phyloP scores from a whole-genome alignment of 53 echinoderm and acorn worm genomes.

The Apostichopus leukothele region DNA sequence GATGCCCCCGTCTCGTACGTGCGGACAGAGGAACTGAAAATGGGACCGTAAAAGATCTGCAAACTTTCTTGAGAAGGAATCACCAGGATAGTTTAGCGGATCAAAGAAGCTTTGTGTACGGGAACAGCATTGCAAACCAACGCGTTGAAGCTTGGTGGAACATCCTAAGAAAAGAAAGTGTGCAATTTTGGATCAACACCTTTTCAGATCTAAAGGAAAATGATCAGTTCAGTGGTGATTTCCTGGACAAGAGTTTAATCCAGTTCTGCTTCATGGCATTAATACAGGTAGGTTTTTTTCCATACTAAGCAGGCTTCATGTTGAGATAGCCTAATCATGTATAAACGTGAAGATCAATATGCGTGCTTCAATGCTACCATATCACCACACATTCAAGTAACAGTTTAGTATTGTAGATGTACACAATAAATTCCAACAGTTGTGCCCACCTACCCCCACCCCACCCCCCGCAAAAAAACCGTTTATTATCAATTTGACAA shows the following conservation, averaged over 20 bases:
- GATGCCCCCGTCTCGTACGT: conserved; percentile 54
- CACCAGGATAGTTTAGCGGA: conserved; percentile 21
- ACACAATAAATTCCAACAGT: too few relatives aligned
- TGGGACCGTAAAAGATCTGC: conserved; percentile 45
- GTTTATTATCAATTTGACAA: too few relatives aligned
- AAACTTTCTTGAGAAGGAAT: conserved; percentile 54
- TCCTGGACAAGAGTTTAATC: conserved; percentile 45
- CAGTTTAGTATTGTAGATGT: too few relatives aligned
- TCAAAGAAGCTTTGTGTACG: conserved; percentile 44
- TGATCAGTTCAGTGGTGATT: conserved; percentile 44
- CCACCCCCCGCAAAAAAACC: too few relatives aligned
- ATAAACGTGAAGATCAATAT: too few relatives aligned
- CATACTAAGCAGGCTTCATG: too few relatives aligned
- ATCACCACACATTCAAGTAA: too few relatives aligned
- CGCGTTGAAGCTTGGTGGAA: conserved; percentile 56
- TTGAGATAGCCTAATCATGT: too few relatives aligned
- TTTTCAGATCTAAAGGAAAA: conserved; percentile 44
- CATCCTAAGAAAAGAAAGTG: conserved; percentile 48
- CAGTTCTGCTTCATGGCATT: conserved; percentile 48
- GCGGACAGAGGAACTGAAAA: conserved; percentile 59
- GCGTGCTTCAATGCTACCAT: too few relatives aligned
- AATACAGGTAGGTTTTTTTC: conserved; percentile 30
- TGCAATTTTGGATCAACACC: conserved; percentile 42
- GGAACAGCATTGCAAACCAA: conserved; percentile 54
- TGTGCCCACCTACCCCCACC: too few relatives aligned